These are phyloP conservation scores for Metalampra italica DNA, from an alignment of 2,888 invertebrate species.

Conservation along the genomic window DNA sequence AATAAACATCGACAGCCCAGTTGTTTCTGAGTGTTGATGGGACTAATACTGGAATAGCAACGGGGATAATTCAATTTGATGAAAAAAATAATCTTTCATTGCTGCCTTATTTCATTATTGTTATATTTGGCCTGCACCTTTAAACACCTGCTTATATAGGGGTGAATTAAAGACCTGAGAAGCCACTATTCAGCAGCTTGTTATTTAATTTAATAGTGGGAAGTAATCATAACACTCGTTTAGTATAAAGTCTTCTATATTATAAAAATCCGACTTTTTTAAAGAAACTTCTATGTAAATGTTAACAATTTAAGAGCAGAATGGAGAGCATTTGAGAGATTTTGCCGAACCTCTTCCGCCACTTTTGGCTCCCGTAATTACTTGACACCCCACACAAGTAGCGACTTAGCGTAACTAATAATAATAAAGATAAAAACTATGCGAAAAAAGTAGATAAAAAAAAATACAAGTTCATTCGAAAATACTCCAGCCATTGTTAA, in stretches of 20 bases:
- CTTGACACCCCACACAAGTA: no score
- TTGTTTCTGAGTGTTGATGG: slow-evolving; percentile 11
- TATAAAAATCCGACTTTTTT: no score
- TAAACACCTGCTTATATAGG: slow-evolving; percentile 6
- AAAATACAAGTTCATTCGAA: background rate
- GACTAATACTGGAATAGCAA: slow-evolving; percentile 16
- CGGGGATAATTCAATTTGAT: slow-evolving; percentile 4
- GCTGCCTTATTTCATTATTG: no score
- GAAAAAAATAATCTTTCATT: no score
- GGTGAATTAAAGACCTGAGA: background rate
- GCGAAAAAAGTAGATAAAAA: background rate
- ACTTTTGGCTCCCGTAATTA: no score
- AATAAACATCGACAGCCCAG: slow-evolving; percentile 29
- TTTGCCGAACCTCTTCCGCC: no score
- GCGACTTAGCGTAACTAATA: no score
- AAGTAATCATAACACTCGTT: background rate
- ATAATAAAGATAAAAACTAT: slow-evolving; percentile 29
- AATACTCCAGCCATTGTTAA: background rate
- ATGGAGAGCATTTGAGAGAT: no score
- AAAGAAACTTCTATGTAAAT: no score
- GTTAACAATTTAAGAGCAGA: no score
- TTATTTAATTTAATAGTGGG: background rate
- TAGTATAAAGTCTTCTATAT: background rate
- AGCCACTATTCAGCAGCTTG: background rate
- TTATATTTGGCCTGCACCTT: background rate